Base-by-base conservation (phyloP, 2,888 invertebrate species). In the Conomelus anceps region DNA sequence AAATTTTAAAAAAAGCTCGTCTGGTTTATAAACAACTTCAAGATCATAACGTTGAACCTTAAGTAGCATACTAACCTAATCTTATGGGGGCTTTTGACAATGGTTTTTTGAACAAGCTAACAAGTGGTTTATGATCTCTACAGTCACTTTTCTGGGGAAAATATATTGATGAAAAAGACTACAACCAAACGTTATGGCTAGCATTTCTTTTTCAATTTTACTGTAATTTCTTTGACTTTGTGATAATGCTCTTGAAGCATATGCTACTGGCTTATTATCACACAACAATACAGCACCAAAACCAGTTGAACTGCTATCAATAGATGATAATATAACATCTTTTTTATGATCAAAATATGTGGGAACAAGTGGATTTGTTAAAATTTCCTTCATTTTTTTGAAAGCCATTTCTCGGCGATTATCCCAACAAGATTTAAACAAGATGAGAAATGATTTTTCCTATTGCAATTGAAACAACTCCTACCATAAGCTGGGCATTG, bases 151-250 rank as follows among this genome's bases (percentile, higher is more conserved):
- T 41, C 91, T 22, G 1, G 91, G 92, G 91, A 91, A 93, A 3
- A 93, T 91, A 89, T 92, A 93, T 89, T 92, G 92, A 22, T 92
- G 91, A 90, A 93, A 93, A 89, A 92, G 92, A 23, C 91, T 88
- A 89, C 92, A 92, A 6, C 91, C 92, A 90, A 92, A 92, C 7
- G 89, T 90, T 84, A 91, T 91, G 0, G 93, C 92, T 41, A 92
- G 88, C 13, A 92, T 90, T 90, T 93, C 92, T 90, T 93, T 92
- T 89, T 93, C 92, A 9, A 92, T 92, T 89, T 92, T 92, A 23
- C 92, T 91, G 90, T 92, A 92, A 13, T 89, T 91, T 23, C 88
- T 24, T 90, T 92, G 92, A 9, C 91, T 91, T 22, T 90, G 26
- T 9, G 92, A 92, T 26, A 93, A 89, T 0, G 92, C 90, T 90